These are phyloP conservation scores for Sciaenops ocellatus DNA, from an alignment of 2,797 vertebrate species.

Conservation along the genomic window DNA sequence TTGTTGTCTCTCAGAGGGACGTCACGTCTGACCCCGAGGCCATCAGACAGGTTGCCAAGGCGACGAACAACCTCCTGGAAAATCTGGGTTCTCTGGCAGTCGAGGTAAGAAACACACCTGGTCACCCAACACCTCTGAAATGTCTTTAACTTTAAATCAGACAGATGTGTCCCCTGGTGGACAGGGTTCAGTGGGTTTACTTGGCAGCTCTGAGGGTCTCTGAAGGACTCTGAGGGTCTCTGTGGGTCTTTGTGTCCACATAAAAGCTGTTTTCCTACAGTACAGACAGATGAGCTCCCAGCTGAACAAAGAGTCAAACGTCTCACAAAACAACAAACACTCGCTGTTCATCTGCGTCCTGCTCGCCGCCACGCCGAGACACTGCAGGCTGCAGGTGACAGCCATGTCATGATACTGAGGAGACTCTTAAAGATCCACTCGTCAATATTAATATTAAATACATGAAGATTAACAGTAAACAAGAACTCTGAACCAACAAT, in stretches of 20 bases:
- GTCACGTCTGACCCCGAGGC: conserved; percentile 83
- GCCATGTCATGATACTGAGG: background rate
- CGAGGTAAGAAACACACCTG: conserved; percentile 85
- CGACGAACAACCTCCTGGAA: conserved; percentile 87
- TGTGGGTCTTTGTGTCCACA: conserved; percentile 51
- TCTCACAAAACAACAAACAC: conserved; percentile 59
- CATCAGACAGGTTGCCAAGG: conserved; percentile 81
- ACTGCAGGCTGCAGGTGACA: background rate
- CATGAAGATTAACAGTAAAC: background rate
- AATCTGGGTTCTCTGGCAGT: conserved; percentile 89
- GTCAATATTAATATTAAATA: background rate
- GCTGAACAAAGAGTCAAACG: conserved; percentile 70
- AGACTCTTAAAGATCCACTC: background rate
- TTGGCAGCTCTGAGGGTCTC: conserved; percentile 25
- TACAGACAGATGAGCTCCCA: conserved; percentile 46
- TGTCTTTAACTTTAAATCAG: background rate
- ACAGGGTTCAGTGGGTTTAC: conserved; percentile 38
- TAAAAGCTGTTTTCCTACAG: conserved; percentile 40
- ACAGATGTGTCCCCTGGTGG: background rate
- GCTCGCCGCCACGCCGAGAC: conserved; percentile 16
- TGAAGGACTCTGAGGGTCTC: conserved; percentile 15
- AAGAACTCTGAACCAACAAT: background rate
- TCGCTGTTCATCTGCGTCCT: background rate
- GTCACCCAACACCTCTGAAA: background rate
- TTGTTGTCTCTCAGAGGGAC: conserved; percentile 80